These are phyloP conservation scores for Trichogramma evanescens DNA, from an alignment of 2,888 invertebrate genomes.

Conservation along the genomic window DNA sequence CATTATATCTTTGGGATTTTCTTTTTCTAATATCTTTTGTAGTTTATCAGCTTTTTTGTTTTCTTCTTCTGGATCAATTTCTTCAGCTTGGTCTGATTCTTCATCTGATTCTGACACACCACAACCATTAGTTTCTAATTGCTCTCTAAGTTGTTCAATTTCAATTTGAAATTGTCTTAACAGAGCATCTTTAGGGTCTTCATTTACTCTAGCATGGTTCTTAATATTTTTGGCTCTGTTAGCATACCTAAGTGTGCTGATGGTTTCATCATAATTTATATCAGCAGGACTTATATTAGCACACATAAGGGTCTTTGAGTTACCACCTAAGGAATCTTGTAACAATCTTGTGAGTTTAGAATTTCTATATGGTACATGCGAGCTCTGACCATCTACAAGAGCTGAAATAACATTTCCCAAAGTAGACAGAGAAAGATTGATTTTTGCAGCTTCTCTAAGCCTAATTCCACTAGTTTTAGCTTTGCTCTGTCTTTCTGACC, in stretches of 20 bases:
- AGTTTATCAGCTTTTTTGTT: constrained; percentile 50
- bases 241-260: constrained; percentile 93
- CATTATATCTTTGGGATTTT: constrained; percentile 50
- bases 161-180: constrained; percentile 93
- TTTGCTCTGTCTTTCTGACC: constrained; percentile 94
- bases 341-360: constrained; percentile 90
- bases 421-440: constrained; percentile 93
- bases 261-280: constrained; percentile 92
- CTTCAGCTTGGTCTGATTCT: constrained; percentile 41
- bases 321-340: constrained; percentile 95
- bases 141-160: constrained; percentile 83
- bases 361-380: constrained; percentile 96
- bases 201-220: constrained; percentile 92
- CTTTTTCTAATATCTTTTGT: constrained; percentile 52
- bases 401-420: constrained; percentile 98
- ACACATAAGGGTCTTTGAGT: constrained; percentile 93
- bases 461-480: constrained; percentile 91
- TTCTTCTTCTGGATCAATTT: constrained; percentile 15
- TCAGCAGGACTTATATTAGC: constrained; percentile 97
- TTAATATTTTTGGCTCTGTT: constrained; percentile 96
- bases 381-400: constrained; percentile 92
- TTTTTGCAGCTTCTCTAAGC: constrained; percentile 94
- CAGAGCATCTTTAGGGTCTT: constrained; percentile 94
- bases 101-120: constrained; percentile 42
- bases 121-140: constrained; percentile 64